Conservation (phyloP, 2,888 invertebrate species). For the Parasteatoda lunata region DNA sequence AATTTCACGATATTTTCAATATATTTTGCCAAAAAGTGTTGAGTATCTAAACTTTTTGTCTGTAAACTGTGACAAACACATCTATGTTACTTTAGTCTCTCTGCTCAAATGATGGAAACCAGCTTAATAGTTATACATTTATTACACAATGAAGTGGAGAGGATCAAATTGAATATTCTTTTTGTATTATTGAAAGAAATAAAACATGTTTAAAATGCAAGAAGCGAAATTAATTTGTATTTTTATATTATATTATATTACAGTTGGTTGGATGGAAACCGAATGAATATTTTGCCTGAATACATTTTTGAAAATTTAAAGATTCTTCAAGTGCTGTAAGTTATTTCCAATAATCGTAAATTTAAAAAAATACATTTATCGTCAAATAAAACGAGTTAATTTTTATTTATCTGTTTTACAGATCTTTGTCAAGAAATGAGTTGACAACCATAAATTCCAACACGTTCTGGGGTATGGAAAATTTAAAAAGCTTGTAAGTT, state of each 20-base stretch:
- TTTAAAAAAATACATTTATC: background rate
- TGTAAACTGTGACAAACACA: too few relatives aligned
- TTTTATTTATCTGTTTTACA: background rate
- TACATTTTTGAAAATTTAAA: constrained; percentile 53
- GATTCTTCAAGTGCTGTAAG: constrained; percentile 67
- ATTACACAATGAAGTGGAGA: too few relatives aligned
- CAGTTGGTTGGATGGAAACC: constrained; percentile 62
- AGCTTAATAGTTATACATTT: too few relatives aligned
- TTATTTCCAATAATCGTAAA: background rate
- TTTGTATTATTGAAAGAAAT: too few relatives aligned
- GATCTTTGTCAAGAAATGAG: constrained; percentile 26
- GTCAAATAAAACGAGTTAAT: background rate
- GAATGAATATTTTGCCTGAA: constrained; percentile 21
- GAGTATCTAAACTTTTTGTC: too few relatives aligned
- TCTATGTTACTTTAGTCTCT: too few relatives aligned
- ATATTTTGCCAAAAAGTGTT: too few relatives aligned
- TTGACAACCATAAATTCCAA: background rate
- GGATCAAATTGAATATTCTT: too few relatives aligned
- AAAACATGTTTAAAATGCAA: too few relatives aligned
- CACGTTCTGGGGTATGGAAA: constrained; percentile 7
- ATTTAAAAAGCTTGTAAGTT: constrained; percentile 25
- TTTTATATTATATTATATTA: background rate
- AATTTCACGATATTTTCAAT: too few relatives aligned
- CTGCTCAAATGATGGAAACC: too few relatives aligned
- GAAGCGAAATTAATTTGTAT: too few relatives aligned